These are phyloP conservation scores for Pithys albifrons DNA, from an alignment of 2,113 vertebrate species.

Conservation along the genomic window DNA sequence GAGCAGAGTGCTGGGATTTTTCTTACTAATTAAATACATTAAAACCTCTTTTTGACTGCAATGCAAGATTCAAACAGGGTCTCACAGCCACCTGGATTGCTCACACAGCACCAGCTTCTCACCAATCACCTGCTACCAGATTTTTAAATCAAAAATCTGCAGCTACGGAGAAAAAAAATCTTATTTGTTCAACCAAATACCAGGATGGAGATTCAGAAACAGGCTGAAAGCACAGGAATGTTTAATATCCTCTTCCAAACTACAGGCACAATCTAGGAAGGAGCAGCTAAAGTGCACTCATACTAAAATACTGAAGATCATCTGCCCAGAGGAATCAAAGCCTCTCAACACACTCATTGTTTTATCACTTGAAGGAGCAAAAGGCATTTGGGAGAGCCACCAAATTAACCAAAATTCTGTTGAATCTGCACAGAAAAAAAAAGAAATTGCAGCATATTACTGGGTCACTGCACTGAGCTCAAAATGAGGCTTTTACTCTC, in stretches of 20 bases:
- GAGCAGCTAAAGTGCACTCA: background rate
- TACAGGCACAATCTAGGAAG: background rate
- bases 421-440: background rate
- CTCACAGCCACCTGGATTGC: background rate
- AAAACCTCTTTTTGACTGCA: background rate
- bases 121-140: background rate
- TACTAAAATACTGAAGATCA: background rate
- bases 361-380: background rate
- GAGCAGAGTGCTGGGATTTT: rapidly evolving
- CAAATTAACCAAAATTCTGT: background rate
- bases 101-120: background rate
- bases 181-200: background rate
- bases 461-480: background rate
- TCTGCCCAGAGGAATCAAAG: background rate
- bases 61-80: background rate
- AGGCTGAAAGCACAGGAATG: background rate
- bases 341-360: too few species aligned
- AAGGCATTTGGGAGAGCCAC: background rate
- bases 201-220: background rate
- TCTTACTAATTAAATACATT: background rate
- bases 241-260: constrained; percentile 2
- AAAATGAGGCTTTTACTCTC: background rate
- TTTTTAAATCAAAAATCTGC: background rate
- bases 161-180: background rate
- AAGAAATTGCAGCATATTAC: background rate